Base-by-base conservation (phyloP, 37 sponge, comb jelly and placozoan genomes). In the Dysidea cf. avara region DNA sequence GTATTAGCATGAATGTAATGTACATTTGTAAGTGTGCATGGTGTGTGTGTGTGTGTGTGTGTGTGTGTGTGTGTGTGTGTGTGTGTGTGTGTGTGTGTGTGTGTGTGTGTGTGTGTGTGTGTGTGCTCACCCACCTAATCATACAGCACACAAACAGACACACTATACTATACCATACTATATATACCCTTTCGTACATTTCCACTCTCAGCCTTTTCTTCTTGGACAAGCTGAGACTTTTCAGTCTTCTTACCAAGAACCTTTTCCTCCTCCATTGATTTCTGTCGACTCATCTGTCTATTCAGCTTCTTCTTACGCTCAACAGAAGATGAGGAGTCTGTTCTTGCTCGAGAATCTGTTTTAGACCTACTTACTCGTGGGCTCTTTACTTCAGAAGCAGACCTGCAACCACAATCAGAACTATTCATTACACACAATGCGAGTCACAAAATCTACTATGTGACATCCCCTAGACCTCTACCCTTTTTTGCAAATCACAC, bases 201-300 rank as follows among this genome's bases (percentile, higher is more conserved):
- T 69, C 96, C 96, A 12, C 69, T 77, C 33, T 81, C 92, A 36
- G 83, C 89, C 29, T 32, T 87, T 75, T 96, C 90, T 50, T 80
- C 90, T 11, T 66, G 46, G 26, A 88, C 85, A 34, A 96, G 82
- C 0, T 59, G 43, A 36, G 58, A 63, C 3, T 67, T 68, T 39
- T 67, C 69, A 47, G 25, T 66, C 18, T 28, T 76, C 46, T 32
- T 40, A 3, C 68, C 50, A 17, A 22, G 52, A 20, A 72, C 66
- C 52, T 76, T 63, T 26, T 26, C 49, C 40, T 34, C 64, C 36
- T 31, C 46, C 18, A 68, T 32, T 13, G 71, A 59, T 16, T 30
- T 54, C 43, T 61, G 54, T 30, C 50, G 60, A 34, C 61, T 40
- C 39, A 57, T 31, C n/a, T 53, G 48, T 17, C 49, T 56, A 26